Conservation (phyloP, 2,113 vertebrate genomes). For the Lipophrys pholis region DNA sequence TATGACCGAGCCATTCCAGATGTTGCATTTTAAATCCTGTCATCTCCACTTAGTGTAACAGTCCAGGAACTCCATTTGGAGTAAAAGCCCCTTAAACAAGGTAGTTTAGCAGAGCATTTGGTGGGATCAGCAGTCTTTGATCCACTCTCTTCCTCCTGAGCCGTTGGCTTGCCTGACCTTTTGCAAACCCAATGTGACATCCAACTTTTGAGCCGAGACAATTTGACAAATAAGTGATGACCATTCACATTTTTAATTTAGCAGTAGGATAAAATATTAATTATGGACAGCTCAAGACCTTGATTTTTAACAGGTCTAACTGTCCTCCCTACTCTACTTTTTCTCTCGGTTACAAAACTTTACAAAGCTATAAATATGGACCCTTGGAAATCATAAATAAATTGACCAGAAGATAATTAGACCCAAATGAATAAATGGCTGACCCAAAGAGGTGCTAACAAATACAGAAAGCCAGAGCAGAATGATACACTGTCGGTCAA, state of each 20-base stretch:
- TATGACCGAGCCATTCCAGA: constrained; percentile 76
- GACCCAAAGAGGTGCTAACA: not conserved
- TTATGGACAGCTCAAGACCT: constrained; percentile 68
- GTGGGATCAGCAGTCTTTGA: constrained; percentile 72
- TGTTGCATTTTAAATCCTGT: constrained; percentile 77
- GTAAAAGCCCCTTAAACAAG: constrained; percentile 72
- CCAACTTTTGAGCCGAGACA: constrained; percentile 72
- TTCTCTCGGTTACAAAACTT: not conserved
- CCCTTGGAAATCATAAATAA: not conserved
- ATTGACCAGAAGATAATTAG: not conserved
- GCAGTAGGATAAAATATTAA: constrained; percentile 82
- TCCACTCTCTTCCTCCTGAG: constrained; percentile 52
- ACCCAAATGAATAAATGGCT: not conserved
- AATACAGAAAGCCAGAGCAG: not conserved
- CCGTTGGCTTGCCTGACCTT: constrained; percentile 68
- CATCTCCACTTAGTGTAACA: constrained; percentile 75
- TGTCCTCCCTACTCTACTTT: constrained; percentile 24
- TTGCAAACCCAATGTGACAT: constrained; percentile 79
- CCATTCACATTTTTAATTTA: constrained; percentile 86
- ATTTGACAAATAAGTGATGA: constrained; percentile 87
- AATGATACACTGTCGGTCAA: constrained; percentile 3
- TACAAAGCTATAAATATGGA: not conserved
- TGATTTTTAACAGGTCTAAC: constrained; percentile 72
- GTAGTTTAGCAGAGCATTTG: constrained; percentile 69
- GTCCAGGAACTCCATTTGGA: constrained; percentile 70